Evolutionary conservation across 2,113 vertebrate species (phyloP), one percentile per base, ranked within the genome.

Genomic region (Bambusicola thoracicus): DNA sequence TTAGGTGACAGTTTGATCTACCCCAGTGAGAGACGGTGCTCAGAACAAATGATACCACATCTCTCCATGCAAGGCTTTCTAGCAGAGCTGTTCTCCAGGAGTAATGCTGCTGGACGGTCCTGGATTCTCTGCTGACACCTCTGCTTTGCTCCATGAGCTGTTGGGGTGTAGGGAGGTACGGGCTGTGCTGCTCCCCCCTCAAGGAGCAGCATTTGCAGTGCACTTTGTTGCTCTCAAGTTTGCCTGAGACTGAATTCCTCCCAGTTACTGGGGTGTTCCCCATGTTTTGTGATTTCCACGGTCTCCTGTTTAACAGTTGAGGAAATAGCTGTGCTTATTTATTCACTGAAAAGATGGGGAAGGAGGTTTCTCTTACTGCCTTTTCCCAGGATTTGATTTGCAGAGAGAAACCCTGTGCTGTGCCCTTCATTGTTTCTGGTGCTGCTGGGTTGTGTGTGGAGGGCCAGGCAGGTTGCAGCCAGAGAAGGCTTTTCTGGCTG

Each of bases 11-110:
- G 36, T 68, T 74, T 81, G 44, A 46, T 56, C 61, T 36, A 21
- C 10, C 36, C 21, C 30, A 46, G 40, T 20, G 17, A 68, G 59
- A 58, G 21, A 49, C 32, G 29, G 15, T 24, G 9, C 55, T 86
- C 20, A 29, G 41, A 81, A 25, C 40, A 80, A 72, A 80, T 16
- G 13, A 34, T 36, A 43, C 21, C 34, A 8, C 30, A 20, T 59
- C 19, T 30, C 18, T 61, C 32, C 1, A 1, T 76, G 56, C 20
- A 56, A 55, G 41, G 16, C 0, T 1, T 67, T 77, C 15, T 6
- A 25, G 61, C n/a, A 75, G 56, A 65, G 88, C 61, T 68, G 20
- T 72, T 61, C 30, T 53, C 41, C 15, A 21, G 38, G 63, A 38
- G 22, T 2, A 12, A n/a, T 34, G 49, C 55, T 76, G 49, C n/a